Evolutionary conservation across 1,140 invertebrate species (phyloP).

Genomic region (Daktulosphaira vitifoliae): DNA sequence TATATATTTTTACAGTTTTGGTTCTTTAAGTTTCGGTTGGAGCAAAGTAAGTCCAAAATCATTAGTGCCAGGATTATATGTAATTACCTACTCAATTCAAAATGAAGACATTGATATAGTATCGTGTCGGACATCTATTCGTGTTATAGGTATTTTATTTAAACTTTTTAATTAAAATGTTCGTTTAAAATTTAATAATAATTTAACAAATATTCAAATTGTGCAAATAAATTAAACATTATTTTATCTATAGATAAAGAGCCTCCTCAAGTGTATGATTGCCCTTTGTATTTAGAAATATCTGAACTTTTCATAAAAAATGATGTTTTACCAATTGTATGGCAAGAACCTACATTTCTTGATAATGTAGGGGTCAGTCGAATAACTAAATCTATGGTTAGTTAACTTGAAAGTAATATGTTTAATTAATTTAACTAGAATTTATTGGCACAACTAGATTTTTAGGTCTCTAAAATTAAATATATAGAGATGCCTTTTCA

Average conservation of each 20-base stretch:
- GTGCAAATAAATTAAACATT: neutral
- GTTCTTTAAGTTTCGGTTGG: slow-evolving; percentile 15
- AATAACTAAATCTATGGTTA: slow-evolving; percentile 1
- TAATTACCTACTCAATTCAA: slow-evolving; percentile 9
- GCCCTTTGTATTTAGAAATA: slow-evolving; percentile 2
- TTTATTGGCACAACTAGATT: too few relatives aligned
- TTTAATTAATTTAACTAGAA: too few relatives aligned
- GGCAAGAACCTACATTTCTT: neutral
- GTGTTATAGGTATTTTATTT: neutral
- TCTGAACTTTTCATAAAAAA: neutral
- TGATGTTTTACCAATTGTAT: neutral
- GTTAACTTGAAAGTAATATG: neutral
- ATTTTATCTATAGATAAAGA: neutral
- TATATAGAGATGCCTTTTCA: too few relatives aligned
- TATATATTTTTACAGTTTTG: neutral
- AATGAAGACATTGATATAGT: neutral
- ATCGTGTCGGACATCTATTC: slow-evolving; percentile 1
- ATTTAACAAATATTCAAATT: too few relatives aligned
- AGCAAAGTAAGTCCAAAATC: neutral
- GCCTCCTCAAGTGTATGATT: neutral
- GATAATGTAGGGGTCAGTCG: neutral
- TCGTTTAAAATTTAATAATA: too few relatives aligned
- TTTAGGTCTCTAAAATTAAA: too few relatives aligned
- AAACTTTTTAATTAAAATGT: too few relatives aligned
- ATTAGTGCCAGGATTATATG: neutral